Evolutionary conservation across 2,113 vertebrate genomes (phyloP), one percentile per base, ranked within the genome.

Genomic region (Apteryx owenii): DNA sequence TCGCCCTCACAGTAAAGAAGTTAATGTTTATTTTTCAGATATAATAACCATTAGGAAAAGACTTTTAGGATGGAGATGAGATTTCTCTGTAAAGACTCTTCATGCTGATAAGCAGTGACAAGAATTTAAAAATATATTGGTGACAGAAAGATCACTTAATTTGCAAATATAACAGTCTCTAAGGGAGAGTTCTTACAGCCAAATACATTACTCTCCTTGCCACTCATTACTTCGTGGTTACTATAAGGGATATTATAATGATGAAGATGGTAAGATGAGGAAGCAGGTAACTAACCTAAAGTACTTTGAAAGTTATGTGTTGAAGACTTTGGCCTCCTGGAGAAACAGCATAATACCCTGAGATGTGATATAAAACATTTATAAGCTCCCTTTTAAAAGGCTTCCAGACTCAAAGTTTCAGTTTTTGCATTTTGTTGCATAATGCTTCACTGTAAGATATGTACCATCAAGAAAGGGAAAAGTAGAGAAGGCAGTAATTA

Each of bases 341-440:
- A 90, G 58, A 94, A 95, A 51, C 44, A 84, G 75, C 38, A 61
- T 42, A 92, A 91, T 84, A 65, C 68, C 81, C 73, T 83, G 89
- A 87, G 69, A 93, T 94, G 79, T 58, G 51, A 77, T 71, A 77
- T 92, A 78, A 96, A 95, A 96, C 86, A 92, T 91, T 89, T 92
- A 92, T 93, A 97, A 54, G 40, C 25, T 96, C 16, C 25, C 60
- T 89, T 95, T 93, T 78, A 90, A 95, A 90, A 96, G 69, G 65
- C 69, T 92, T 95, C 65, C 65, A 76, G 51, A 77, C 86, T 89
- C 44, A 73, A 87, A 85, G 82, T 82, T 97, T 94, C 90, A 95
- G 26, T 29, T 72, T 94, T 93, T 97, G 61, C 22, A 28, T 93
- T 93, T 90, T 82, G 51, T 60, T 75, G 54, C 51, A 44, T 65